Percentiles rank a stretch among this genome's conserved stretches.
These are phyloP conservation scores for Catostylus mosaicus DNA, from an alignment of 30 jellyfish, hydroid and myxozoan genomes.

Conservation along the genomic window DNA sequence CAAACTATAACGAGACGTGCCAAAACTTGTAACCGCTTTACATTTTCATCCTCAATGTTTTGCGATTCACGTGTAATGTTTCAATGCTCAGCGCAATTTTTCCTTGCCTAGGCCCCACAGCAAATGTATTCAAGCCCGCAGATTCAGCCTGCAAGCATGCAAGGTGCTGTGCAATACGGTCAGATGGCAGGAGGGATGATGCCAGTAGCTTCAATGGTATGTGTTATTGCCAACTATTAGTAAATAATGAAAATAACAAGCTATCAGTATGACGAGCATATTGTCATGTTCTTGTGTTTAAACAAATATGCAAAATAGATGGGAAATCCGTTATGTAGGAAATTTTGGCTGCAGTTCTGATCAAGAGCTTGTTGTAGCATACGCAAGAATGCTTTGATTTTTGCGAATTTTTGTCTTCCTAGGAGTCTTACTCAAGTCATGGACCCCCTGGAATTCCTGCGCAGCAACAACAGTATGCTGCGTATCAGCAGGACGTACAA, in stretches of 20 bases:
- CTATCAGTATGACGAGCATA: not conserved
- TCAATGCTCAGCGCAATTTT: too few species aligned
- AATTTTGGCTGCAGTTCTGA: too few species aligned
- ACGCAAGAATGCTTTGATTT: too few species aligned
- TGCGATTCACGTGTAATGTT: not conserved
- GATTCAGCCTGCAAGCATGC: constrained; percentile 36
- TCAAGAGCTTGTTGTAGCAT: too few species aligned
- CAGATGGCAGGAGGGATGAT: constrained; percentile 37
- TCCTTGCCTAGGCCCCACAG: constrained; percentile 17
- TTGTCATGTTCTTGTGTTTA: too few species aligned
- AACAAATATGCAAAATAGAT: too few species aligned
- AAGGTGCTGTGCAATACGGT: constrained; percentile 29
- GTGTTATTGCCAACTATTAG: not conserved
- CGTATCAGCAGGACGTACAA: constrained; percentile 37
- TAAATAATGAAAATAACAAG: not conserved
- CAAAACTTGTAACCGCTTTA: too few species aligned
- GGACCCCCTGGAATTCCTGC: constrained; percentile 64
- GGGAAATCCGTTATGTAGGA: too few species aligned
- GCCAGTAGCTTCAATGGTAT: constrained; percentile 56
- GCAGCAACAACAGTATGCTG: constrained; percentile 58
- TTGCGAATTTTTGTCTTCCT: not conserved
- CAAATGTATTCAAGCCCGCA: constrained; percentile 39
- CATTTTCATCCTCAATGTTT: too few species aligned
- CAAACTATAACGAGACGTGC: too few species aligned
- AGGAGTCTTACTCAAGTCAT: constrained; percentile 56